These are phyloP conservation scores for Mesembrinibis cayennensis DNA, from an alignment of 2,113 vertebrate genomes.

Conservation along the genomic window DNA sequence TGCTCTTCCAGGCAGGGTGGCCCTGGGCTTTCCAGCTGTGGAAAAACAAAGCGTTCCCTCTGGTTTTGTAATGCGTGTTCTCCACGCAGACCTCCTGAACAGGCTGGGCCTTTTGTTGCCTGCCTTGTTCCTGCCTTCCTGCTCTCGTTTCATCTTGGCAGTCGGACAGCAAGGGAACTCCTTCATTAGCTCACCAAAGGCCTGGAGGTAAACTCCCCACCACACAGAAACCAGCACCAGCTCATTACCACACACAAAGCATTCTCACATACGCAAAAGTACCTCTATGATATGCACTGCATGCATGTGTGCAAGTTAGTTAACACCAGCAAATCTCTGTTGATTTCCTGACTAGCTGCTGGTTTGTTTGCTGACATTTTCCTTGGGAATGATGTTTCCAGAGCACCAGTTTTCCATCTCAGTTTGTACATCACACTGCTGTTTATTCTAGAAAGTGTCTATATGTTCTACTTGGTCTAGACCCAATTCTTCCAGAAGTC, in stretches of 20 bases:
- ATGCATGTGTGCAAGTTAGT: accelerated
- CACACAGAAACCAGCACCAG: not conserved
- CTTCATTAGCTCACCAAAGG: not conserved
- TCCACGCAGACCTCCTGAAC: accelerated
- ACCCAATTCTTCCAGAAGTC: not conserved
- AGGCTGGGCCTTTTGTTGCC: not conserved
- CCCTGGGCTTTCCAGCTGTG: not conserved
- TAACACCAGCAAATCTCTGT: not conserved
- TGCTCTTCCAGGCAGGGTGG: accelerated
- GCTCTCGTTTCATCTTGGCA: not conserved
- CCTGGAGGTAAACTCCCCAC: not conserved
- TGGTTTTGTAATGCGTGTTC: accelerated
- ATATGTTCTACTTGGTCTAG: not conserved
- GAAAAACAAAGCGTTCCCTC: not conserved
- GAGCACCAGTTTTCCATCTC: not conserved
- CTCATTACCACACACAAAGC: not conserved
- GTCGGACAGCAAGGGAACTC: not conserved
- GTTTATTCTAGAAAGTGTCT: not conserved
- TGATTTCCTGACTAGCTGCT: not conserved
- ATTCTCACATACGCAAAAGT: not conserved
- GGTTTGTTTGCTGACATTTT: not conserved
- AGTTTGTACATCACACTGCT: not conserved
- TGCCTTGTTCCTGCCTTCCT: not conserved
- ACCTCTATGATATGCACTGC: not conserved
- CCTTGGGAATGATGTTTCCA: not conserved